Conservation (phyloP, 1,140 invertebrate species). For the Papilio polyxenes region DNA sequence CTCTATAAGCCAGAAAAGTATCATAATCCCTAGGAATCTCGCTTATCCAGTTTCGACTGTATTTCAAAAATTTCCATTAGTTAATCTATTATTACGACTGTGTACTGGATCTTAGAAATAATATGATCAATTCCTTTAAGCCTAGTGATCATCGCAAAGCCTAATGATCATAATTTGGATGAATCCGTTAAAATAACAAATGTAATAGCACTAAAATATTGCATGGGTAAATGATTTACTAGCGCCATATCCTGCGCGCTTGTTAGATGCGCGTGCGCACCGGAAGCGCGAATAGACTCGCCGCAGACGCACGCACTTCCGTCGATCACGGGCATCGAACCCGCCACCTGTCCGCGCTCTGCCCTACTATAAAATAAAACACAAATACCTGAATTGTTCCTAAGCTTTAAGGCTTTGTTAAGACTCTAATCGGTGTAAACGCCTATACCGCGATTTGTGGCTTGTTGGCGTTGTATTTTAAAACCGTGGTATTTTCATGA, state of each 20-base stretch:
- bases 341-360: conserved; percentile 57
- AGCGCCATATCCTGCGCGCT: conserved; percentile 34
- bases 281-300: conserved; percentile 77
- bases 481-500: too few species aligned
- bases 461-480: too few species aligned
- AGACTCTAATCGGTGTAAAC: too few species aligned
- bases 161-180: conserved; percentile 23
- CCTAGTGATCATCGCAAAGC: not conserved
- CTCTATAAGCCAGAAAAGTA: too few species aligned
- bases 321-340: conserved; percentile 65
- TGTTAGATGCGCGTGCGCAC: conserved; percentile 43
- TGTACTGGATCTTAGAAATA: not conserved
- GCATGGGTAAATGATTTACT: conserved; percentile 28
- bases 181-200: conserved; percentile 6
- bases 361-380: conserved; percentile 43
- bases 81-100: not conserved
- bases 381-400: not conserved
- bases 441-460: too few species aligned
- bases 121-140: not conserved
- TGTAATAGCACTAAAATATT: conserved; percentile 18
- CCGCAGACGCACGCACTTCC: conserved; percentile 77
- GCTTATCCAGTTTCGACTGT: too few species aligned
- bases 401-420: not conserved
- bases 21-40: too few species aligned
- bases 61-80: not conserved